Conservation (phyloP, 1,140 invertebrate genomes). For the Orussus abietinus region DNA sequence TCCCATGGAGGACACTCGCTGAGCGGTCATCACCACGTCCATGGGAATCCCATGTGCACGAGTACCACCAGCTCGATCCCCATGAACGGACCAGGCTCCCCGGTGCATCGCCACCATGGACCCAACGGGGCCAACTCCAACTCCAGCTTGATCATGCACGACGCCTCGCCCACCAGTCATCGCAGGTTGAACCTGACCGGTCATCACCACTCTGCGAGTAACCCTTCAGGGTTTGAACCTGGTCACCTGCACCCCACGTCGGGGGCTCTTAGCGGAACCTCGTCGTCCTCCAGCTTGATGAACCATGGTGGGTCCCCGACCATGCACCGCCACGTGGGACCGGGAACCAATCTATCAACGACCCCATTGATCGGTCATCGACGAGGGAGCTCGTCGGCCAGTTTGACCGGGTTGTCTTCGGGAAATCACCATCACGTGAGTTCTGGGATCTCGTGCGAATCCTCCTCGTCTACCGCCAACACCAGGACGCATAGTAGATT, state of each 20-base stretch:
- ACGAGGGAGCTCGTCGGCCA: constrained; percentile 29
- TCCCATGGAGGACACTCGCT: background rate
- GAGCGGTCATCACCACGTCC: background rate
- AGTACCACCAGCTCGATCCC: too few relatives aligned
- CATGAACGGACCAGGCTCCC: too few relatives aligned
- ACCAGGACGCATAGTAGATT: constrained; percentile 35
- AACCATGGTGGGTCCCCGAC: constrained; percentile 34
- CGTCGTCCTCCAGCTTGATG: constrained; percentile 38
- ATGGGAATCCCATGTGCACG: background rate
- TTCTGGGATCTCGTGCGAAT: constrained; percentile 44
- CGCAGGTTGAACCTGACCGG: constrained; percentile 10
- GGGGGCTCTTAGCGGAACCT: constrained; percentile 32
- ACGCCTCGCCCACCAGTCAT: constrained; percentile 17
- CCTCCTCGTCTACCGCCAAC: constrained; percentile 38
- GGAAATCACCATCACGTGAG: constrained; percentile 39
- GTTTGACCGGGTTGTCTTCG: constrained; percentile 19
- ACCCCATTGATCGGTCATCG: constrained; percentile 31
- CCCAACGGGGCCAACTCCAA: background rate
- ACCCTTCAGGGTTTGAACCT: constrained; percentile 4
- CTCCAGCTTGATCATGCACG: constrained; percentile 5
- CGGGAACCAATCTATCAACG: constrained; percentile 29
- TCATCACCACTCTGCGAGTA: background rate
- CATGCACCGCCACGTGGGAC: constrained; percentile 31
- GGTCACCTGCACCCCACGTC: constrained; percentile 24
- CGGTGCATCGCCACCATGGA: constrained; percentile 19